Evolutionary conservation across 2,113 vertebrate genomes (phyloP), one percentile per base, ranked within the genome.

Genomic region (Pangasianodon gigas): DNA sequence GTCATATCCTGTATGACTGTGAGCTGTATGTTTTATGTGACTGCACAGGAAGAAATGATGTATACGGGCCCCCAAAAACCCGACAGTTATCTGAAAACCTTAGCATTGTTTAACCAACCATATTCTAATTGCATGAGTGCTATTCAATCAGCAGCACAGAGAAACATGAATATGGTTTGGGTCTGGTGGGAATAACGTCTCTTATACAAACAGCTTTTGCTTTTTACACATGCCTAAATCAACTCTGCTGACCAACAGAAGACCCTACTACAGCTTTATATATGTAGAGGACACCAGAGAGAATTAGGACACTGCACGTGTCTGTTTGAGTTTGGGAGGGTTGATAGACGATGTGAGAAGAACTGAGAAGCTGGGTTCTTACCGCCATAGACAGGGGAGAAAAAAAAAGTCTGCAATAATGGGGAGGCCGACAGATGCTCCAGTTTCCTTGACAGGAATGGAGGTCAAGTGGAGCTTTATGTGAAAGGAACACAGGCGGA

Each of bases 401-500:
- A 54, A 74, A n/a, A 75, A 32, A 77, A 87, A 79, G 69, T 89
- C 86, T 90, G 92, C 86, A 89, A 94, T 94, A 94, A 93, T 93
- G 93, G 94, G 95, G 93, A 91, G 92, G 92, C 77, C 92, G 94
- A 91, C 94, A 95, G 94, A 95, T 94, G 96, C 93, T 96, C 96
- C 92, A 96, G 87, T 96, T 96, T 96, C 94, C 93, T 93, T 94
- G 93, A 94, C 95, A 94, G 92, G 94, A 96, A 96, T 95, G 93
- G 96, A 96, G 96, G 96, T 96, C 95, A 96, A 95, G 94, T 93
- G 92, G 92, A 93, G 94, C 93, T 95, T 95, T 95, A 93, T 93
- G 93, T 91, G 92, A 94, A 92, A 94, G 91, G 90, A 94, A 94
- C 93, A 83, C 90, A 87, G 90, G 91, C 88, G 89, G 56, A 91